Evolutionary conservation across 37 sponge, comb jelly and placozoan species (phyloP).

Genomic region (Chondrosia reniformis): DNA sequence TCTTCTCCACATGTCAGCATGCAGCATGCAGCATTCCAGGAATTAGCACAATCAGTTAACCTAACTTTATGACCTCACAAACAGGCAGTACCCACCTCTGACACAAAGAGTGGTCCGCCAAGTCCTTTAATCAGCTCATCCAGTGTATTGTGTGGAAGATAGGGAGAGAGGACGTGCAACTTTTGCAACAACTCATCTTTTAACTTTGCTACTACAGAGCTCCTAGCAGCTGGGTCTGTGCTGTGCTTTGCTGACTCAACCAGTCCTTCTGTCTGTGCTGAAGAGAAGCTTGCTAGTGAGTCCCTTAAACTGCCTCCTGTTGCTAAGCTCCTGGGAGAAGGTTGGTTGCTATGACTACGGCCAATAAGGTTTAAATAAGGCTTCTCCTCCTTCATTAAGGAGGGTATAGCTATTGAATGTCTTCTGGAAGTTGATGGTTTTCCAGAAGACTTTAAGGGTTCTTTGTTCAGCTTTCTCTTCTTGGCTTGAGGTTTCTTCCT

Average conservation of each 20-base stretch:
- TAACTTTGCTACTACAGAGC: conserved; percentile 36
- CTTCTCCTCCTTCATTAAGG: not conserved
- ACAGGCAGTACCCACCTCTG: conserved; percentile 46
- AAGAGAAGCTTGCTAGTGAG: conserved; percentile 14
- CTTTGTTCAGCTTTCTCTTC: not conserved
- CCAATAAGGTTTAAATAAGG: not conserved
- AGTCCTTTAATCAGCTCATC: conserved; percentile 88
- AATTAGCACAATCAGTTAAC: too few relatives aligned
- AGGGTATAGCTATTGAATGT: conserved; percentile 1
- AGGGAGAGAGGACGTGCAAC: conserved; percentile 62
- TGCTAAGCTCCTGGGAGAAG: not conserved
- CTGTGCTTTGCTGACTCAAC: conserved; percentile 12
- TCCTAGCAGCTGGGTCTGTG: not conserved
- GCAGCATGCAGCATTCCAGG: too few relatives aligned
- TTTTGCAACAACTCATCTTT: conserved; percentile 76
- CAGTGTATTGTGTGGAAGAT: conserved; percentile 86
- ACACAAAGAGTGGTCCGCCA: conserved; percentile 76
- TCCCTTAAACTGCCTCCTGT: not conserved
- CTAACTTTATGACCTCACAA: too few relatives aligned
- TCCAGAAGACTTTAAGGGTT: not conserved
- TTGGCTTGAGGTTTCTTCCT: conserved; percentile 1
- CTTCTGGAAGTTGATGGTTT: not conserved
- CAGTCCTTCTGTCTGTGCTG: not conserved
- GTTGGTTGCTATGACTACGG: not conserved
- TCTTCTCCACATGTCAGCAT: too few relatives aligned